Evolutionary conservation across 2,113 vertebrate genomes (phyloP).

Genomic region (Dolichallabes microphthalmus): DNA sequence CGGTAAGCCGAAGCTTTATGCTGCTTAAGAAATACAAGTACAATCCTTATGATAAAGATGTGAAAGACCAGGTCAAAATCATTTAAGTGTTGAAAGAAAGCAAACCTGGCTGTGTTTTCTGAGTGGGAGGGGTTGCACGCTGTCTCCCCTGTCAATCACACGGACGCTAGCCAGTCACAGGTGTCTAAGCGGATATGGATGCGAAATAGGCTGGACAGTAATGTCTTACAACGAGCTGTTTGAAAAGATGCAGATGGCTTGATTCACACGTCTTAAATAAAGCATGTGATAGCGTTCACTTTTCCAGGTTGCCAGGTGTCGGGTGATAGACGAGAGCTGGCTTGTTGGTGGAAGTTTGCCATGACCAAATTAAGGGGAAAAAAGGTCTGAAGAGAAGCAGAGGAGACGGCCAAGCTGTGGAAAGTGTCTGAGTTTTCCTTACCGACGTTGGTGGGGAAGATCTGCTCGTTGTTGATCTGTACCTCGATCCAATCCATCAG

Average conservation of each 20-base stretch:
- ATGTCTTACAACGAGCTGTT: not conserved
- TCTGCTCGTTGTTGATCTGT: conserved; percentile 94
- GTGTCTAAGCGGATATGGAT: not conserved
- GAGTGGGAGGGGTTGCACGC: not conserved
- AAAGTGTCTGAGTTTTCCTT: conserved; percentile 66
- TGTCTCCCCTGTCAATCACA: not conserved
- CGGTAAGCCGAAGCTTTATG: not conserved
- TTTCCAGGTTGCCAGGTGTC: not conserved
- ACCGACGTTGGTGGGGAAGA: conserved; percentile 95
- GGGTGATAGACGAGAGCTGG: no score
- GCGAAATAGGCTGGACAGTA: not conserved
- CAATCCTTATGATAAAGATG: not conserved
- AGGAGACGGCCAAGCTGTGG: not conserved
- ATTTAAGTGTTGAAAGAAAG: not conserved
- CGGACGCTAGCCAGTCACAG: not conserved
- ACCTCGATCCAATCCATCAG: conserved; percentile 99
- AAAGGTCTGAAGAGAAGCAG: no score
- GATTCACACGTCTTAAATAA: not conserved
- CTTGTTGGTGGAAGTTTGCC: no score
- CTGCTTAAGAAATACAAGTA: not conserved
- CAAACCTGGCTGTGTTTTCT: not conserved
- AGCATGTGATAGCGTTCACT: not conserved
- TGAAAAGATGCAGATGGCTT: not conserved
- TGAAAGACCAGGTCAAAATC: not conserved
- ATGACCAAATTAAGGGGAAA: not conserved